Percentiles rank a stretch among this genome's conserved stretches.
Conservation (phyloP, 2,888 invertebrate genomes). For the Caenorhabditis sp. region DNA sequence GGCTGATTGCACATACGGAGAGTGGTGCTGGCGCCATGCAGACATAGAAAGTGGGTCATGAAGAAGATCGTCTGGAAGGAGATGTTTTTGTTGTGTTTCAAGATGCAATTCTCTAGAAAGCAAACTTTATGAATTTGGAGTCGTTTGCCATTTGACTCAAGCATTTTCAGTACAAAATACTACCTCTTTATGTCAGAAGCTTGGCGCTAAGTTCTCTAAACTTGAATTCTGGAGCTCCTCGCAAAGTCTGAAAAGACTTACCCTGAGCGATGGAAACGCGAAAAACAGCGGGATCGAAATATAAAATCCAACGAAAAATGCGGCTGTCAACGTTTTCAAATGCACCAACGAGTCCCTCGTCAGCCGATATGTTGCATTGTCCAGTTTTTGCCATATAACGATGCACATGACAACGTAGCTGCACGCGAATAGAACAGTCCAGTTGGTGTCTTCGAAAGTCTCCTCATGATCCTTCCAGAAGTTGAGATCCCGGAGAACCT, state of each 20-base stretch:
- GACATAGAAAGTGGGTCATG: not conserved
- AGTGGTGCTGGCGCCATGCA: not conserved
- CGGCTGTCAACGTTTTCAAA: not conserved
- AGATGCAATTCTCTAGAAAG: not conserved
- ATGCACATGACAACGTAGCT: not conserved
- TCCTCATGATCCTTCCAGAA: slow-evolving; percentile 7
- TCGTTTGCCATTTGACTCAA: no score
- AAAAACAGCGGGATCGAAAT: not conserved
- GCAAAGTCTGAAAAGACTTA: not conserved
- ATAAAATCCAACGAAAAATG: not conserved
- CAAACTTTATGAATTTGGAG: no score
- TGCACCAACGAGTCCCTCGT: not conserved
- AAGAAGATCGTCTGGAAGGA: not conserved
- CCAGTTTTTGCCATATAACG: not conserved
- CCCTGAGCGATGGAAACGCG: not conserved
- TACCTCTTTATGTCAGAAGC: no score
- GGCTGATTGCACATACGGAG: not conserved
- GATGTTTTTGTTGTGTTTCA: not conserved
- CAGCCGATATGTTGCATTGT: not conserved
- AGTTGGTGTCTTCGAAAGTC: not conserved
- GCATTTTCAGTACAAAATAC: no score
- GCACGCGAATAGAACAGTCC: not conserved
- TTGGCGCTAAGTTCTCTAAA: not conserved
- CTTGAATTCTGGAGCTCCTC: no score
- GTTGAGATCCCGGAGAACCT: not conserved